Evolutionary conservation across 2,113 vertebrate genomes (phyloP).

Genomic region (Synodontis membranacea): DNA sequence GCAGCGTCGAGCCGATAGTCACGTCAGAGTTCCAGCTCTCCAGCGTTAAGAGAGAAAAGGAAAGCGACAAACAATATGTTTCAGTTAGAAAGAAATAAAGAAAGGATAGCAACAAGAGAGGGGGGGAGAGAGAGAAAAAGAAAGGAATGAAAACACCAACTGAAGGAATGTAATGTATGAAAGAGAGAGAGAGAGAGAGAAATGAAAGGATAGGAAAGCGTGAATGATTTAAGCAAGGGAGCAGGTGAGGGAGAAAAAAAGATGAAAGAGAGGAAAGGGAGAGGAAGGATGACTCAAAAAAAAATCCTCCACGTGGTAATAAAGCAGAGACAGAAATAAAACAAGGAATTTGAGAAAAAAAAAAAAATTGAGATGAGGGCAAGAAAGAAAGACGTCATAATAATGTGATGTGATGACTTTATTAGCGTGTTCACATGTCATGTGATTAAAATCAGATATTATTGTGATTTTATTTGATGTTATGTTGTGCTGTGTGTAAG

Average conservation of each 20-base stretch:
- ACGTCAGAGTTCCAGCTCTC: neutral
- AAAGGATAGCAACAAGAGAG: too few species aligned
- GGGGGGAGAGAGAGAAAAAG: neutral
- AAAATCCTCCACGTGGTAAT: too few species aligned
- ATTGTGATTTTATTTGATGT: neutral
- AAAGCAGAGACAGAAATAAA: too few species aligned
- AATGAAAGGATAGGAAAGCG: neutral
- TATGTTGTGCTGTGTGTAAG: constrained; percentile 64
- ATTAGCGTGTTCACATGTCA: neutral
- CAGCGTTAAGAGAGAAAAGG: neutral
- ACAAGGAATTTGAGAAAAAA: too few species aligned
- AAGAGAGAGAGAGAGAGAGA: neutral
- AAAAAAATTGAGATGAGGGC: neutral
- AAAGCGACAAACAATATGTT: neutral
- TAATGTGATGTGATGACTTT: neutral
- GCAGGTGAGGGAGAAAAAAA: neutral
- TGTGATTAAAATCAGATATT: neutral
- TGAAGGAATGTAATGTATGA: neutral
- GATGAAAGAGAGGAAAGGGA: too few species aligned
- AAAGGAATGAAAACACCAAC: neutral
- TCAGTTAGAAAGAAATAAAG: neutral
- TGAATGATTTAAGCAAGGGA: neutral
- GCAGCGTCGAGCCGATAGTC: neutral
- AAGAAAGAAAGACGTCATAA: neutral
- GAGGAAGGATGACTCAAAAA: too few species aligned